A percentile compares a stretch with the other conserved stretches of the same genome.
Conservation (phyloP, 1,140 invertebrate genomes). For the Calliopsis andreniformis region DNA sequence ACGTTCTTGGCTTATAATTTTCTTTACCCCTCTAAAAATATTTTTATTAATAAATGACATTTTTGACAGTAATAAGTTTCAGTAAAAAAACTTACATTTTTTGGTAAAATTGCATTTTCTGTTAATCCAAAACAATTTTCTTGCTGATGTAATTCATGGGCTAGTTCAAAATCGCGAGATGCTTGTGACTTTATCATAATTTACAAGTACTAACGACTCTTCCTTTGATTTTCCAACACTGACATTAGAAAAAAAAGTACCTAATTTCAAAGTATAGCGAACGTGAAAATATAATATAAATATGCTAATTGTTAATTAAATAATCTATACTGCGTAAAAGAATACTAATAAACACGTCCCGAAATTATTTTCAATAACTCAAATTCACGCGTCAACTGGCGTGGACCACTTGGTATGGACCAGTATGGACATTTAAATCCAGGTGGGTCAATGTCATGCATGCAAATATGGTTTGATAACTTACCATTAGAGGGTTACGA, state of each 20-base stretch:
- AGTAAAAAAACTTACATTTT: conserved; percentile 65
- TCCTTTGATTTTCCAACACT: not conserved
- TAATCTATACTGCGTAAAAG: too few relatives aligned
- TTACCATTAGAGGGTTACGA: not conserved
- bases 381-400: too few relatives aligned
- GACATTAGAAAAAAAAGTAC: not conserved
- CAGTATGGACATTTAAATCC: too few relatives aligned
- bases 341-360: too few relatives aligned
- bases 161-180: conserved; percentile 39
- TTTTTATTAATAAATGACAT: conserved; percentile 11
- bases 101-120: conserved; percentile 69
- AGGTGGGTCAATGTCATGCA: too few relatives aligned
- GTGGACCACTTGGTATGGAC: too few relatives aligned
- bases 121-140: conserved; percentile 65
- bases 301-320: not conserved
- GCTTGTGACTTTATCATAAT: conserved; percentile 30
- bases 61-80: too few relatives aligned
- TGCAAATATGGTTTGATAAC: too few relatives aligned
- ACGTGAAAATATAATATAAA: not conserved
- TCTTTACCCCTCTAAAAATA: conserved; percentile 57
- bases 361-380: too few relatives aligned
- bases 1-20: conserved; percentile 77
- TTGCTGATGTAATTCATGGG: conserved; percentile 44
- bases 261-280: not conserved
- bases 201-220: not conserved